Conservation (phyloP, 1,140 invertebrate species). For the Pseudomyrmex dendroicus region DNA sequence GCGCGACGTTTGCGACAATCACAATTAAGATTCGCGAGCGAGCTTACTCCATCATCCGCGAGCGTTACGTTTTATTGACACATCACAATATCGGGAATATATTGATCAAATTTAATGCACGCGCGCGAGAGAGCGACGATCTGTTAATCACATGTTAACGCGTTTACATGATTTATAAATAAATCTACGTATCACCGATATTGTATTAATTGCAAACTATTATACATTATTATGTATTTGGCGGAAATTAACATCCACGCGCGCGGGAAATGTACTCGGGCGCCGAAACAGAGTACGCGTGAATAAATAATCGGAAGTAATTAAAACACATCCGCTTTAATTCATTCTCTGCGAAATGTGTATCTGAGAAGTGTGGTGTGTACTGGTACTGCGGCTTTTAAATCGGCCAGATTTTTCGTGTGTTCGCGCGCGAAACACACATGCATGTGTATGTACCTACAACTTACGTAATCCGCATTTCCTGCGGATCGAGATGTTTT, state of each 20-base stretch:
- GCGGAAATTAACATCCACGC: too few species aligned
- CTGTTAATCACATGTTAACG: slow-evolving; percentile 48
- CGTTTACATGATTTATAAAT: slow-evolving; percentile 2
- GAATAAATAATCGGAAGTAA: too few species aligned
- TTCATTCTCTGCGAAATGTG: too few species aligned
- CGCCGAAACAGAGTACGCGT: background rate
- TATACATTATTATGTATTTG: too few species aligned
- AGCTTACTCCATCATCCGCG: slow-evolving; percentile 23
- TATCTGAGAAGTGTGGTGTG: too few species aligned
- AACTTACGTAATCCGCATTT: slow-evolving; percentile 8
- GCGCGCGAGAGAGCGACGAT: slow-evolving; percentile 22
- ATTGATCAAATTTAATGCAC: slow-evolving; percentile 45
- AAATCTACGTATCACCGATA: background rate
- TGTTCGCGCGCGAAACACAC: background rate
- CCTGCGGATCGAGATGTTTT: slow-evolving; percentile 1
- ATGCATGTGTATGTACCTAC: background rate
- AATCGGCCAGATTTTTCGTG: slow-evolving; percentile 3
- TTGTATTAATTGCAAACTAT: too few species aligned
- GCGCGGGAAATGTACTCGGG: too few species aligned
- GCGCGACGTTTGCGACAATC: slow-evolving; percentile 17
- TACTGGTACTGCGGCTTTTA: background rate
- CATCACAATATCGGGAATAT: slow-evolving; percentile 42
- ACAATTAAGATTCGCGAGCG: slow-evolving; percentile 47
- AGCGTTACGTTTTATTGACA: slow-evolving; percentile 31
- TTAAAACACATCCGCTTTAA: too few species aligned